These are phyloP conservation scores for Burhinus bistriatus DNA, from an alignment of 2,113 vertebrate genomes.

Conservation along the genomic window DNA sequence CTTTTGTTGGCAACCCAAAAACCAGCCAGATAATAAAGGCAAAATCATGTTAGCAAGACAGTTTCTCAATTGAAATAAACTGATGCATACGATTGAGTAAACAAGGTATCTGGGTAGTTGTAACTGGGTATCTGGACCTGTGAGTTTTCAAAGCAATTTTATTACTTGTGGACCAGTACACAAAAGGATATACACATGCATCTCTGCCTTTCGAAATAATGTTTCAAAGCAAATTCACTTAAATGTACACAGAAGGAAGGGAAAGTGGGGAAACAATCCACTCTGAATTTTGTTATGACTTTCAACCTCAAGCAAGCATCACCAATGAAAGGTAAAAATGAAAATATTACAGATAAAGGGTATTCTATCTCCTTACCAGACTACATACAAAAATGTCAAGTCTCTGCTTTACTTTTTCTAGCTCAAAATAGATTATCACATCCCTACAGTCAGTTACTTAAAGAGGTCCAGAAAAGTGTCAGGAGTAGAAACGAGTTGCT, in stretches of 20 bases:
- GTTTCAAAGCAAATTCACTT: background rate
- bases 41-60: background rate
- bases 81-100: background rate
- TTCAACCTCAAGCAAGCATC: background rate
- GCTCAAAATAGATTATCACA: background rate
- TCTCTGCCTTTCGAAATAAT: background rate
- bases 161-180: background rate
- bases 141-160: background rate
- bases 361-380: background rate
- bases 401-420: background rate
- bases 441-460: background rate
- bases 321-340: background rate
- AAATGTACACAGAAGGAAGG: background rate
- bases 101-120: background rate
- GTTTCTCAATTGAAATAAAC: background rate
- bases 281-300: background rate
- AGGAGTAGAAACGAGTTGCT: background rate
- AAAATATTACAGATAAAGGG: background rate
- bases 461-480: background rate
- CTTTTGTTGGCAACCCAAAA: background rate
- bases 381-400: background rate
- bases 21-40: background rate
- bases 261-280: background rate
- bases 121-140: background rate
- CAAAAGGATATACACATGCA: background rate